Percentiles rank a stretch among this genome's conserved stretches.
These are phyloP conservation scores for Mola mola DNA, from an alignment of 2,113 vertebrate species.

Conservation along the genomic window DNA sequence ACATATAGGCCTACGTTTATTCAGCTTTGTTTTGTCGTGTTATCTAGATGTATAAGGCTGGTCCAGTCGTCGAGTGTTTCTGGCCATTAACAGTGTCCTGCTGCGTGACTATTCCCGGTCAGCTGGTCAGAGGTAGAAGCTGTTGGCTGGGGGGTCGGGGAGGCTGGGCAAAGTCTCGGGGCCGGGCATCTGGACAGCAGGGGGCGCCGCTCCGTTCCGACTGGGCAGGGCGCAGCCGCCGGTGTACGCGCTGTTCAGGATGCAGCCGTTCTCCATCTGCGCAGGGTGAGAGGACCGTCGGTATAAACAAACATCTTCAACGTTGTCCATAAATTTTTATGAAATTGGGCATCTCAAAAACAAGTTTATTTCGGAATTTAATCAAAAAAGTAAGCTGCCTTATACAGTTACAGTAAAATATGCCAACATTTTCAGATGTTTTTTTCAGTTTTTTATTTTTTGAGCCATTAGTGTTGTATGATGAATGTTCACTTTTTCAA, in stretches of 20 bases:
- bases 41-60: constrained; percentile 65
- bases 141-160: constrained; percentile 59
- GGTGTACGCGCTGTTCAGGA: constrained; percentile 55
- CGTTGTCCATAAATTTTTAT: no score
- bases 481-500: no score
- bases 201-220: constrained; percentile 52
- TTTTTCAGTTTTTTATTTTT: no score
- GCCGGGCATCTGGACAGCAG: constrained; percentile 52
- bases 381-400: no score
- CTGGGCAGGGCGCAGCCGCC: constrained; percentile 57
- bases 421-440: no score
- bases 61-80: constrained; percentile 49
- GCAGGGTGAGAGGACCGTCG: not conserved
- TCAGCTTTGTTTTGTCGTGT: constrained; percentile 32
- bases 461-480: no score
- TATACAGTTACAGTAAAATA: no score
- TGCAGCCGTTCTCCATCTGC: constrained; percentile 74
- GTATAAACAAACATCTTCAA: not conserved
- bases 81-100: constrained; percentile 41
- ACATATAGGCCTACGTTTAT: constrained; percentile 32
- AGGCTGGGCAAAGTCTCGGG: constrained; percentile 59
- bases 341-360: no score
- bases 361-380: no score
- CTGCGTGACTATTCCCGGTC: constrained; percentile 22
- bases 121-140: constrained; percentile 75